A percentile compares a stretch with the other conserved stretches of the same genome.
These are phyloP conservation scores for Danio aesculapii DNA, from an alignment of 2,797 vertebrate species.

Conservation along the genomic window DNA sequence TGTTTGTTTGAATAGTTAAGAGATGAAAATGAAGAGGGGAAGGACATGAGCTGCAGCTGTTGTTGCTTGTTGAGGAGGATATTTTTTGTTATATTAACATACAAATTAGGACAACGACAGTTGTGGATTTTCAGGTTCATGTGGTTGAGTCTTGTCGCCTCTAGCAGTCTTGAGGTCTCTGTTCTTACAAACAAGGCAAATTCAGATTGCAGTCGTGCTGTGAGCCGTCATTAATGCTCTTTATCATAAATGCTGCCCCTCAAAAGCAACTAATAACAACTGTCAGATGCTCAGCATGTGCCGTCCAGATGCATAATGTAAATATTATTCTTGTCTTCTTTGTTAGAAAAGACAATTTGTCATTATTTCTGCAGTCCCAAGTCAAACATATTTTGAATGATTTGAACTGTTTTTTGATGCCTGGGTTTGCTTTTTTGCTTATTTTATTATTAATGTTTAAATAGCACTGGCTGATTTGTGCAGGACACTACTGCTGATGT, in stretches of 20 bases:
- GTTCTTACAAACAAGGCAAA: neutral
- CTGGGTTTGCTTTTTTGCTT: neutral
- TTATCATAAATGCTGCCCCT: constrained; percentile 11
- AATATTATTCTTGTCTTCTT: constrained; percentile 22
- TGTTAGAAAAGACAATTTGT: neutral
- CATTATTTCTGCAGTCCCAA: neutral
- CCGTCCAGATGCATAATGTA: constrained; percentile 2
- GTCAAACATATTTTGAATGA: neutral
- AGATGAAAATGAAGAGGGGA: neutral
- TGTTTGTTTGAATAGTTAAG: constrained; percentile 14
- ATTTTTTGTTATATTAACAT: constrained; percentile 15
- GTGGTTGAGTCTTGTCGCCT: neutral
- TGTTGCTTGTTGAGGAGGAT: neutral
- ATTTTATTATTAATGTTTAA: constrained; percentile 6
- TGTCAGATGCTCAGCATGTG: neutral
- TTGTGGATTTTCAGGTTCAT: constrained; percentile 38
- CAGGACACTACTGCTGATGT: constrained; percentile 22
- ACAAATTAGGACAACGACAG: constrained; percentile 31
- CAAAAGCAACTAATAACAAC: neutral
- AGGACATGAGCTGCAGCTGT: neutral
- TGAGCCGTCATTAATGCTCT: constrained; percentile 16
- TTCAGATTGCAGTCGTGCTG: neutral
- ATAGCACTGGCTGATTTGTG: neutral
- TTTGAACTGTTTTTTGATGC: neutral
- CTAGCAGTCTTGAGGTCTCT: neutral